A percentile compares a stretch with the other conserved stretches of the same genome.
These are phyloP conservation scores for Asarcornis scutulata DNA, from an alignment of 2,113 vertebrate genomes.

Conservation along the genomic window DNA sequence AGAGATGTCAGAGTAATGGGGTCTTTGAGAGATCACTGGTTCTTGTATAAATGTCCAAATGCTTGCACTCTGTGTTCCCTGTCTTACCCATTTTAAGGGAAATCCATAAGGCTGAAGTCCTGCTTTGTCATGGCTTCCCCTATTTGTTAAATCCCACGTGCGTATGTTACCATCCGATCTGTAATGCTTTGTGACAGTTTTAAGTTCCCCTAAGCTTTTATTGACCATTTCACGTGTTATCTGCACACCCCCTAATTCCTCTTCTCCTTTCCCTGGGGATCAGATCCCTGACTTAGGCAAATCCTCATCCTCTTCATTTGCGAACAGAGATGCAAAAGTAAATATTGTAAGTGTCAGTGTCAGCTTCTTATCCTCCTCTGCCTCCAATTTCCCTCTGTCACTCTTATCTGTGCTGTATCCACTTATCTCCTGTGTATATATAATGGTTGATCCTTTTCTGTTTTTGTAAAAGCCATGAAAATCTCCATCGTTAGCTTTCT, in stretches of 20 bases:
- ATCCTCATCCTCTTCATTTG: conserved; percentile 54
- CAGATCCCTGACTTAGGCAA: conserved; percentile 38
- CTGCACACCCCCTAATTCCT: background rate
- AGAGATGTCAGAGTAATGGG: background rate
- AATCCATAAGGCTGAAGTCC: background rate
- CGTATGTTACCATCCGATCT: background rate
- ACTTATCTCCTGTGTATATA: conserved; percentile 13
- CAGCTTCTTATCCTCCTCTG: conserved; percentile 39
- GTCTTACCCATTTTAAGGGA: background rate
- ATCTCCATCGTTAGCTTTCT: background rate
- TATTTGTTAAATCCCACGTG: background rate
- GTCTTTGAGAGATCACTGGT: background rate
- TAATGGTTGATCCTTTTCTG: background rate
- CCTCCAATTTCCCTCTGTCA: conserved; percentile 57
- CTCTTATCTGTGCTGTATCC: conserved; percentile 20
- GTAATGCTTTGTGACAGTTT: conserved; percentile 1
- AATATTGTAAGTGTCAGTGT: conserved; percentile 6
- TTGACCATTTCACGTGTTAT: background rate
- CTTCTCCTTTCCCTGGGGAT: background rate
- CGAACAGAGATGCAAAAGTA: conserved; percentile 26
- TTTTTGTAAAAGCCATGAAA: background rate
- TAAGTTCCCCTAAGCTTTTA: conserved; percentile 24
- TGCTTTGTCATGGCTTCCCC: background rate
- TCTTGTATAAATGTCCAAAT: background rate
- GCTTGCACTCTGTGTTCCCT: background rate